Evolutionary conservation across 2,888 invertebrate genomes (phyloP).

Genomic region (Atherix ibis): DNA sequence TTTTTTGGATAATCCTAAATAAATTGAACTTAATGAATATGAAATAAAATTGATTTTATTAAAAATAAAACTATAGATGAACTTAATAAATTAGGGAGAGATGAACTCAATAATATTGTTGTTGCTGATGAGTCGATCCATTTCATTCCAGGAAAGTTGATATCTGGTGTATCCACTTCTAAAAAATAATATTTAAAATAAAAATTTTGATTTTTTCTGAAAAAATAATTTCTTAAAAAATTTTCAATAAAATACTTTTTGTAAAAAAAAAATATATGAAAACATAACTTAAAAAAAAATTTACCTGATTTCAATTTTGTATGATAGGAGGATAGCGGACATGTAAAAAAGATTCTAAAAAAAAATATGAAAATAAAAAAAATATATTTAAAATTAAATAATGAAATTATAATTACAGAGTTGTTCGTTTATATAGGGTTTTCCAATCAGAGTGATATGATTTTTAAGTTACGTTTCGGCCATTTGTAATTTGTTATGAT

Average conservation of each 20-base stretch:
- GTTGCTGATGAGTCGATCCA: no score
- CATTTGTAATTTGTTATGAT: no score
- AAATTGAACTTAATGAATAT: no score
- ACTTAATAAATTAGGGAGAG: no score
- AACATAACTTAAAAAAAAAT: neutral
- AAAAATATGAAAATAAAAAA: constrained; percentile 3
- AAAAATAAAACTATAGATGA: no score
- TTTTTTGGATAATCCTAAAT: no score
- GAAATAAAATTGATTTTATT: no score
- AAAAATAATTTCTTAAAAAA: neutral
- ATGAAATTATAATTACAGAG: neutral
- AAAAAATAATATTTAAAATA: constrained; percentile 2
- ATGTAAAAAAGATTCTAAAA: constrained; percentile 7
- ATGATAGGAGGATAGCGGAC: constrained; percentile 1
- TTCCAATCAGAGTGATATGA: no score
- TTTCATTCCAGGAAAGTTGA: constrained; percentile 10
- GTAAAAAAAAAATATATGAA: constrained; percentile 1
- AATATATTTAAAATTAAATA: constrained; percentile 3
- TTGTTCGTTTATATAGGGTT: neutral
- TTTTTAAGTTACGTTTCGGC: no score
- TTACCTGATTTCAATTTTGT: constrained; percentile 5
- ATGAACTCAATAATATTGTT: no score
- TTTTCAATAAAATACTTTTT: neutral
- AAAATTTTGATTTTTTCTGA: neutral
- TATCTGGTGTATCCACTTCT: constrained; percentile 8